Evolutionary conservation across 2,113 vertebrate species (phyloP), one percentile per base, ranked within the genome.

Genomic region (Siniperca chuatsi): DNA sequence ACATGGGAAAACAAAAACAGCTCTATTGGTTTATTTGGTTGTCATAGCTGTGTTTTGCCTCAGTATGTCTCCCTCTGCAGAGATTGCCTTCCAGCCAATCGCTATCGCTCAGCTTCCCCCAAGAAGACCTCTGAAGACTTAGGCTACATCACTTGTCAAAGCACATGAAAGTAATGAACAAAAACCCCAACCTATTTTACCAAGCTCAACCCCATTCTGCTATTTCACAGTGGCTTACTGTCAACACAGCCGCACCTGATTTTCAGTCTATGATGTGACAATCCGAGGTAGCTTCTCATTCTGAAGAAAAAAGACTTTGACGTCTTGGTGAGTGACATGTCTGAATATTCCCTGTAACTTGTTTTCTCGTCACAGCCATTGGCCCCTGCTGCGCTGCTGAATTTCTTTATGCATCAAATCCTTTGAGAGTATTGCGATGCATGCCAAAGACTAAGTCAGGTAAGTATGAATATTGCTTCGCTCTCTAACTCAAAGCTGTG

Each of bases 181-280:
- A 73, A 88, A 70, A 4, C 44, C 60, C 50, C 54, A 90, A 72
- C 84, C 74, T 89, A 52, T 79, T 85, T 85, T 75, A 77, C 81
- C 57, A 52, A 78, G 67, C 89, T 84, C 84, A 90, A 42, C 83
- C 88, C 68, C 65, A 77, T 92, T 88, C 76, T 82, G 74, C 82
- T 87, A 55, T 70, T 88, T 90, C 81, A 80, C 82, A 78, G 68
- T 57, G 61, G 86, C 86, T 89, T 84, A 86, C 82, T 85, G 85
- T 87, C 88, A 89, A 82, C 88, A 78, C 82, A 79, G 61, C 79
- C 65, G 18, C 89, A 86, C 81, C 88, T 86, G 87, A 78, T 74
- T 62, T 67, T 69, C 37, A 58, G 55, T 69, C 50, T 81, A 4
- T 72, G 87, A 79, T 75, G 67, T 79, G 89, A 79, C 82, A 84